These are phyloP conservation scores for Lemur catta DNA, from an alignment of 2,797 vertebrate genomes.

Conservation along the genomic window DNA sequence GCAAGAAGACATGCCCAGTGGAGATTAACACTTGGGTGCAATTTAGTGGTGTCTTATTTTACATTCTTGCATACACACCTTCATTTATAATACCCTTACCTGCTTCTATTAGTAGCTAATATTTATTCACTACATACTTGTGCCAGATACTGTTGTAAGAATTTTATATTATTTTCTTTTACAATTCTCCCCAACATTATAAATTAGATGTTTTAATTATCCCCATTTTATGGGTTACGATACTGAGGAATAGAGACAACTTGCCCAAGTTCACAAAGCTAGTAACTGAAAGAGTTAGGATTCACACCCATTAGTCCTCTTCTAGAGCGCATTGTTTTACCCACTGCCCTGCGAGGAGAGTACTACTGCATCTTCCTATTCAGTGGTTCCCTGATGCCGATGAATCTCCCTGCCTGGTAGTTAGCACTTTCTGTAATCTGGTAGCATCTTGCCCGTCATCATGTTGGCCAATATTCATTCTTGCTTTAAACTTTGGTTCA, in stretches of 20 bases:
- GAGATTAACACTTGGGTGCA: neutral
- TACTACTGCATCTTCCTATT: neutral
- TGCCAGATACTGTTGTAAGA: neutral
- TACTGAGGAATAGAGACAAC: neutral
- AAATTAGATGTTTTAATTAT: neutral
- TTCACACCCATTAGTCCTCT: neutral
- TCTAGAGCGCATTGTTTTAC: neutral
- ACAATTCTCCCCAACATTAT: neutral
- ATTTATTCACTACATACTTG: neutral
- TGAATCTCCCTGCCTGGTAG: neutral
- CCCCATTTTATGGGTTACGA: neutral
- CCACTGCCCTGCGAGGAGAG: no score
- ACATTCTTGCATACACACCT: neutral
- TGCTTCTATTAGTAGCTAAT: neutral
- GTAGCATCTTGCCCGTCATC: neutral
- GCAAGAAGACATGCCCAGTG: neutral
- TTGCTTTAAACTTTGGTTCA: neutral
- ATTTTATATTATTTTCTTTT: neutral
- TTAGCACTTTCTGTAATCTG: neutral
- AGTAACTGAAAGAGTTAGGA: neutral
- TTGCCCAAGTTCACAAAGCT: neutral
- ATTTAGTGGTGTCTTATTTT: neutral
- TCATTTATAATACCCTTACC: neutral
- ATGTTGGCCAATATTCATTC: neutral
- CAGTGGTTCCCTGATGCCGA: no score